Percentiles rank a stretch among this genome's conserved stretches.
phyloP scores from a whole-genome alignment of 2,113 vertebrate genomes.

The Heterotilapia buettikoferi region DNA sequence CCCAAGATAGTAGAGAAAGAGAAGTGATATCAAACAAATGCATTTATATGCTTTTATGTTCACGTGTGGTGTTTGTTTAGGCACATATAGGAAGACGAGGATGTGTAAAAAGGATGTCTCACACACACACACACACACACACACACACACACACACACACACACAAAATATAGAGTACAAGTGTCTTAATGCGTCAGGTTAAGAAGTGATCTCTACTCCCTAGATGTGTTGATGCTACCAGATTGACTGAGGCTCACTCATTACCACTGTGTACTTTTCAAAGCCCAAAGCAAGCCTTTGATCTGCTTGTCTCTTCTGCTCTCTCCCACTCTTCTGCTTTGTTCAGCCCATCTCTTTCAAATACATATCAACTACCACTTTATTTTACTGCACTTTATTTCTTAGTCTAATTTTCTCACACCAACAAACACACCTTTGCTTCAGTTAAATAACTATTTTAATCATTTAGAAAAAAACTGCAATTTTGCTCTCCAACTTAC shows the following conservation, averaged over 20 bases:
- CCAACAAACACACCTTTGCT: neutral
- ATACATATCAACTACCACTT: neutral
- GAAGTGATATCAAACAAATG: neutral
- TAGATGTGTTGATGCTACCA: neutral
- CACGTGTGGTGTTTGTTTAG: neutral
- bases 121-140: neutral
- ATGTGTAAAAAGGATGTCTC: neutral
- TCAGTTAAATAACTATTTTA: neutral
- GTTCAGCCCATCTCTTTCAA: neutral
- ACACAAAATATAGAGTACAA: neutral
- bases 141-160: neutral
- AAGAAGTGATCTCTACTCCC: neutral
- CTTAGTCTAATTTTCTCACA: neutral
- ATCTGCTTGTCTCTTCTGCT: slow-evolving; percentile 1
- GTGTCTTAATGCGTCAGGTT: neutral
- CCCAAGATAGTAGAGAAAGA: slow-evolving; percentile 9
- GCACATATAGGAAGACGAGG: neutral
- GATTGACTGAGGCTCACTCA: slow-evolving; percentile 1
- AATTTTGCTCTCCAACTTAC: neutral
- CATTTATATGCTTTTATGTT: neutral
- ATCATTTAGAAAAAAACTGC: neutral
- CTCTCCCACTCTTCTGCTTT: neutral
- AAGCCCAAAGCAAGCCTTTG: slow-evolving; percentile 34
- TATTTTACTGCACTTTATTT: neutral
- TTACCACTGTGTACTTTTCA: slow-evolving; percentile 17